Evolutionary conservation across 2,888 invertebrate species (phyloP).

Genomic region (Drosophila nigritarsus): DNA sequence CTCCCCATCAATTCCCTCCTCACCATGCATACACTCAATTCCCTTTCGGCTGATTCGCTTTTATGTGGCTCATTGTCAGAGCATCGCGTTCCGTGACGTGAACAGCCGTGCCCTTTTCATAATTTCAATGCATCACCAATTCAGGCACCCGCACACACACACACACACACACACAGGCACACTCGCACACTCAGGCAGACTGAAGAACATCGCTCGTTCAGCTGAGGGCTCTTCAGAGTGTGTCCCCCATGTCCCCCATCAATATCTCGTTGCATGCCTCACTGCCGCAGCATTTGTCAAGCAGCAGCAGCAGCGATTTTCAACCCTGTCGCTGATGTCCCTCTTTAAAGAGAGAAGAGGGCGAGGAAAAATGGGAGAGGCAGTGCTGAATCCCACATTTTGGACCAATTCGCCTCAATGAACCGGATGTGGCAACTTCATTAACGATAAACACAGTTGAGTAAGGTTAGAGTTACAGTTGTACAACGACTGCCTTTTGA

Average conservation of each 20-base stretch:
- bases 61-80: constrained; percentile 71
- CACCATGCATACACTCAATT: neutral
- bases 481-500: constrained; percentile 12
- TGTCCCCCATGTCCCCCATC: neutral
- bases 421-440: constrained; percentile 64
- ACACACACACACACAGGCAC: neutral
- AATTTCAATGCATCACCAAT: constrained; percentile 72
- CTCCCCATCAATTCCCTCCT: no score
- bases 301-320: constrained; percentile 31
- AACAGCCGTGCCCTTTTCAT: constrained; percentile 71
- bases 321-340: constrained; percentile 33
- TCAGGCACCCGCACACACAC: constrained; percentile 31
- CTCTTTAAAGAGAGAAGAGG: neutral
- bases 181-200: neutral
- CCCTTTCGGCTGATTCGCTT: constrained; percentile 32
- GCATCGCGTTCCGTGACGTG: constrained; percentile 58
- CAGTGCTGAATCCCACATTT: constrained; percentile 27
- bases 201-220: constrained; percentile 31
- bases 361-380: neutral
- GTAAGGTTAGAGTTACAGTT: constrained; percentile 25
- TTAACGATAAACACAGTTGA: constrained; percentile 50
- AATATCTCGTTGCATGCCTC: constrained; percentile 43
- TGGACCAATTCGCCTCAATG: constrained; percentile 34
- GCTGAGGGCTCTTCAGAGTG: constrained; percentile 55
- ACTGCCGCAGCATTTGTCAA: constrained; percentile 67